Conservation (phyloP, 2,888 invertebrate species). For the Scaeva pyrastri region DNA sequence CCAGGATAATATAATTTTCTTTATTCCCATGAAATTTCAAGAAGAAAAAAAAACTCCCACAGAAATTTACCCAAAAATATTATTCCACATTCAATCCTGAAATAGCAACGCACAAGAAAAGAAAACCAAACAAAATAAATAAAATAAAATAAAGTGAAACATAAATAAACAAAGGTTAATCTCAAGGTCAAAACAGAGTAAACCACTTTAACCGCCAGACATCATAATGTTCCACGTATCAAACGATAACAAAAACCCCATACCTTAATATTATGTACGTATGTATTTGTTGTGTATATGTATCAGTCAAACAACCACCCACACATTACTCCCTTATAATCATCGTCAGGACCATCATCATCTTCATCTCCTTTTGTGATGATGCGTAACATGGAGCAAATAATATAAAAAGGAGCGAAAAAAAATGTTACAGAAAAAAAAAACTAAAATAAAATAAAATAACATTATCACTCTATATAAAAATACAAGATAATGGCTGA, state of each 20-base stretch:
- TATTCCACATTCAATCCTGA: background rate
- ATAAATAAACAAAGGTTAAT: constrained; percentile 45
- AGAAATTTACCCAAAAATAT: background rate
- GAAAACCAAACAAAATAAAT: background rate
- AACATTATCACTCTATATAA: constrained; percentile 62
- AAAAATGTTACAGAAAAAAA: background rate
- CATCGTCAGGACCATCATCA: constrained; percentile 12
- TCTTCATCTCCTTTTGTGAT: constrained; percentile 9
- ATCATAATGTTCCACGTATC: constrained; percentile 62
- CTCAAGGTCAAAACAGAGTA: constrained; percentile 63
- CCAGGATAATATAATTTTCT: too few relatives aligned
- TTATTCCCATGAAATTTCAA: background rate
- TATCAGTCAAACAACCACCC: background rate
- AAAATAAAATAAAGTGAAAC: background rate
- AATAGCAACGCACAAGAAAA: background rate
- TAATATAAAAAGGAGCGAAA: constrained; percentile 15
- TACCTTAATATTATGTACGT: background rate
- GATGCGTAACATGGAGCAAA: constrained; percentile 52
- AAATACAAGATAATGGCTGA: constrained; percentile 42
- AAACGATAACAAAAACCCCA: constrained; percentile 38
- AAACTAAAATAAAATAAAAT: constrained; percentile 29
- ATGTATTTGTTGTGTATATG: too few relatives aligned
- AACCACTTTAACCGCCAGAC: constrained; percentile 57
- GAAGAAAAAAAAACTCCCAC: background rate
- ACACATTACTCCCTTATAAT: constrained; percentile 12